Conservation (phyloP, 1,140 invertebrate genomes). For the Drosophila prosaltans region DNA sequence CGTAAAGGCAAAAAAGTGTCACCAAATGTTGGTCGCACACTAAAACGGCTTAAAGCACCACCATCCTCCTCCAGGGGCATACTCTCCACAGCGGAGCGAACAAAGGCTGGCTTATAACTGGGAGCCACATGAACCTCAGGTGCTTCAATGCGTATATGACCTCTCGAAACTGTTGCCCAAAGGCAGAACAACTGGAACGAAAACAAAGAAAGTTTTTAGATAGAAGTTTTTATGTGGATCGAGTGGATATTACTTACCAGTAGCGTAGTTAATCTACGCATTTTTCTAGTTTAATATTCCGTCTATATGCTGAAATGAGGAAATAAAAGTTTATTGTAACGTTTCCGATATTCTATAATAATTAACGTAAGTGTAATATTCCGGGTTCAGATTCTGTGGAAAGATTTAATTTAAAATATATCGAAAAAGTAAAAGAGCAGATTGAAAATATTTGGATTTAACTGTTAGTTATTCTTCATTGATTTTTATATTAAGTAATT, state of each 20-base stretch:
- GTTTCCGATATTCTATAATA: too few relatives aligned
- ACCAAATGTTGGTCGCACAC: constrained; percentile 57
- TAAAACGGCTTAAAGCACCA: constrained; percentile 47
- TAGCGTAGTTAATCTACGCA: constrained; percentile 48
- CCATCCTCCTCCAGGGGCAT: constrained; percentile 69
- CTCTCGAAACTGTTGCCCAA: constrained; percentile 23
- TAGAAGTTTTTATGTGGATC: background rate
- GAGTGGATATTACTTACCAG: constrained; percentile 50
- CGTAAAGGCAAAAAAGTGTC: constrained; percentile 84
- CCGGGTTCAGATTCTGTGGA: too few relatives aligned
- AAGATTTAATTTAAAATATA: too few relatives aligned
- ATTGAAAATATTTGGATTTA: background rate
- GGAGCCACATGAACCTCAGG: constrained; percentile 60
- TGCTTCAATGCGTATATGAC: constrained; percentile 70
- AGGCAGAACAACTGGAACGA: constrained; percentile 41
- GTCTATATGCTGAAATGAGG: background rate
- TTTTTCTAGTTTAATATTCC: constrained; percentile 18
- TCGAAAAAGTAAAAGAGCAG: too few relatives aligned
- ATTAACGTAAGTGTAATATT: too few relatives aligned
- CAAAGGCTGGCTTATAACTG: constrained; percentile 82
- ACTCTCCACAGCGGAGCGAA: constrained; percentile 85
- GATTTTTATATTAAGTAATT: background rate
- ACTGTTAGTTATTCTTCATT: background rate
- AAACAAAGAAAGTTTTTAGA: background rate
- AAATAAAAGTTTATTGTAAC: background rate